Base-by-base conservation (phyloP, 2,113 vertebrate species). In the Poeciliopsis retropinna region DNA sequence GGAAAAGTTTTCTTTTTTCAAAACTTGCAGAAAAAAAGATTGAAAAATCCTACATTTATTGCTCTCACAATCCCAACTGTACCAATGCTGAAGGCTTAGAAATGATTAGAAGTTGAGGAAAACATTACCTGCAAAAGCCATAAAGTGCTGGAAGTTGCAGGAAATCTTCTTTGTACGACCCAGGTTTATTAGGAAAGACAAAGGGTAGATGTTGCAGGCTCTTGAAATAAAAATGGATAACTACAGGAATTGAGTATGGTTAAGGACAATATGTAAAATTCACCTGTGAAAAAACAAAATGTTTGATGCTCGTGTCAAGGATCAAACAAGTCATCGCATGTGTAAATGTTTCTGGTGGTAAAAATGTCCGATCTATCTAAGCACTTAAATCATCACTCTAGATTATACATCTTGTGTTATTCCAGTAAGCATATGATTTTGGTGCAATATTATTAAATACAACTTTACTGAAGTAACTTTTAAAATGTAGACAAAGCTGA, bases 41-140 rank as follows among this genome's bases (percentile, higher is more conserved):
- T 90, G 94, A 93, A 94, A 94, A 92, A 94, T 93, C 41, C 57
- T 67, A 22, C 32, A 64, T 68, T 41, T 17, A 71, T 78, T 12
- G 22, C 10, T 39, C n/a, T 3, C 13, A 17, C 30, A 67, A 51
- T 44, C 29, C 32, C 22, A 68, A 32, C 17, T 19, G 7, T 13
- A 63, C 4, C 2, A 8, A 28, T 64, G 6, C 1, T 10, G 10
- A 29, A 41, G 51, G 54, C 51, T 9, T 25, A n/a, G 25, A 3
- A n/a, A 25, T 25, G 17, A n/a, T 25, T 57, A 57, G 67, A 67
- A 61, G 22, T 1, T 25, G 28, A 57, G 60, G n/a, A 39, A 70
- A 64, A 47, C 37, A 37, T n/a, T 93, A 97, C 95, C 96, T 95
- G 96, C 95, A 86, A 96, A 96, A 94, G 95, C 95, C 95, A 96